Base-by-base conservation (phyloP, 2,888 invertebrate genomes). In the Saturnia pavonia region DNA sequence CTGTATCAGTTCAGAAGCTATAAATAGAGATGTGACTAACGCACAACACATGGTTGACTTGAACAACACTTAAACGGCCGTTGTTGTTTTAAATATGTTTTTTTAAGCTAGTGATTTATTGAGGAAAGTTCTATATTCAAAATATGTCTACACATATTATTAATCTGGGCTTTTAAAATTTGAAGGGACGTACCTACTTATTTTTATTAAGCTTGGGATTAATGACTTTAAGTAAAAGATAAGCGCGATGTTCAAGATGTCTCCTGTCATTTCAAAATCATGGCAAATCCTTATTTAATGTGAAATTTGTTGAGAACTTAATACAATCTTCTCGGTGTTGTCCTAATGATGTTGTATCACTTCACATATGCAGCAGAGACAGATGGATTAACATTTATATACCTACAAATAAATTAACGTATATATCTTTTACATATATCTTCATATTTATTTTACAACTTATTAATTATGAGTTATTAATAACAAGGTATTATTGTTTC, bases 11-110 rank as follows among this genome's bases (percentile, higher is more conserved):
- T 77, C 74, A 70, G 72, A 72, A 69, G 78, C 88, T 89, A 91
- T 85, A 89, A 87, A 91, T 92, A 92, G 90, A 81, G 75, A 81
- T 82, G 80, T 90, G 91, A 92, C 88, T 87, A 88, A 91, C 83
- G 76, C 78, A 75, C 73, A 84, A 80, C 88, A 90, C 84, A 88
- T 90, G 91, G 81, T 86, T 86, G 86, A 87, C 88, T 85, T 80
- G 80, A 76, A 81, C 14, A 27, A 16, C 63, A 79, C 80, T 82
- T 85, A 82, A 82, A 51, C 54, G 25, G 51, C 42, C 54, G 27
- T 27, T 67, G 48, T 65, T 25, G 54, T 65, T 40, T 25, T 65
- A 1, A 65, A 40, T 19, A 19, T 40, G 65, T 65, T 54, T 54
- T 63, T 40, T 65, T 19, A 16, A 40, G 65, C 16, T 65, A 60